These are phyloP conservation scores for Drosophila setifemur DNA, from an alignment of 1,140 invertebrate genomes.

Conservation along the genomic window DNA sequence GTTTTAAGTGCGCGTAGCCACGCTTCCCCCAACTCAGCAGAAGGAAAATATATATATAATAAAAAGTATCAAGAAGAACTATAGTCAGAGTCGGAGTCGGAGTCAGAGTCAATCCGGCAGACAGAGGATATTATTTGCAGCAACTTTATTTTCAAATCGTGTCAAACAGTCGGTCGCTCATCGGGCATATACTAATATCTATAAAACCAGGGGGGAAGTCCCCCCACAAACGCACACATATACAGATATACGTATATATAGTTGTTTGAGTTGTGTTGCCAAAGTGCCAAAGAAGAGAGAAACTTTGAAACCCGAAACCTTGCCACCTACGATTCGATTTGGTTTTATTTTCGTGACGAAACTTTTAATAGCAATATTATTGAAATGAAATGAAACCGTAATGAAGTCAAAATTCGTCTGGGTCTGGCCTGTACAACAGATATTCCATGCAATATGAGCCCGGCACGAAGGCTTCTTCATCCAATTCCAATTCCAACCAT, in stretches of 20 bases:
- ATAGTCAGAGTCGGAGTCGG: too few species aligned
- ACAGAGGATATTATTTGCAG: conserved; percentile 44
- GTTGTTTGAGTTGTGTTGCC: conserved; percentile 26
- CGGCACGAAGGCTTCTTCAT: conserved; percentile 51
- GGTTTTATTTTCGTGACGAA: conserved; percentile 79
- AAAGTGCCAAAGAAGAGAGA: conserved; percentile 47
- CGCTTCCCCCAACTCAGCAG: conserved; percentile 26
- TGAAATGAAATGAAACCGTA: conserved; percentile 76
- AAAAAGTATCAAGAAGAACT: not conserved
- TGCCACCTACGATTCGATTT: conserved; percentile 54
- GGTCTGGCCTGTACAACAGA: conserved; percentile 35
- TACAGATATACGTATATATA: too few species aligned
- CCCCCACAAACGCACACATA: not conserved
- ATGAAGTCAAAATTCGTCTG: conserved; percentile 66
- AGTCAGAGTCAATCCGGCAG: conserved; percentile 4
- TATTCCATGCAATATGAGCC: conserved; percentile 34
- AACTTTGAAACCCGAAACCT: conserved; percentile 57
- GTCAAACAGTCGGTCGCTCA: conserved; percentile 55
- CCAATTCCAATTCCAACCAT: conserved; percentile 3
- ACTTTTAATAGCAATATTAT: conserved; percentile 81
- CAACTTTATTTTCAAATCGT: conserved; percentile 67
- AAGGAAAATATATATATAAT: not conserved
- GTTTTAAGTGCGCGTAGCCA: conserved; percentile 65
- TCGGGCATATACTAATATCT: conserved; percentile 53
- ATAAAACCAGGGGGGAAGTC: conserved; percentile 47